A percentile compares a stretch with the other conserved stretches of the same genome.
phyloP scores from a whole-genome alignment of 2,888 invertebrate species.

The Aspidiotus rigidus region DNA sequence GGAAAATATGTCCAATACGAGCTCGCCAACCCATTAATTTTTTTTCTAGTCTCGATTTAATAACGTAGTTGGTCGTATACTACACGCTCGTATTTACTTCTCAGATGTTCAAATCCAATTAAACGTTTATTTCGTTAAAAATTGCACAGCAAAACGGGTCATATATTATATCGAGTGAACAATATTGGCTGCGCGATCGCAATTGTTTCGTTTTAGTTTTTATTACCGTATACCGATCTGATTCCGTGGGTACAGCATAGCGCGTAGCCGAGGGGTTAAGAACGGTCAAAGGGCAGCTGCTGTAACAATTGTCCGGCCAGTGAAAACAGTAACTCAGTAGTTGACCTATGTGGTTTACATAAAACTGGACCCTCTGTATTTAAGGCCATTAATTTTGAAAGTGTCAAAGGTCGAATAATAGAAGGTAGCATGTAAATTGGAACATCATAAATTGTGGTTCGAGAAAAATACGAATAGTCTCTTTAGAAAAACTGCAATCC shows the following conservation, averaged over 20 bases:
- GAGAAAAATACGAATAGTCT: conserved; percentile 19
- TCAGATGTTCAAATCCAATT: background rate
- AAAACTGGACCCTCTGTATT: conserved; percentile 24
- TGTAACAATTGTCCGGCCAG: conserved; percentile 24
- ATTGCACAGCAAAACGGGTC: background rate
- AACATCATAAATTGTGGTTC: conserved; percentile 32
- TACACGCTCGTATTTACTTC: background rate
- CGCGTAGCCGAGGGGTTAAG: conserved; percentile 12
- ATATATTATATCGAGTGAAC: conserved; percentile 21
- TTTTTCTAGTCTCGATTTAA: no score
- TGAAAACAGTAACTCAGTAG: conserved; percentile 26
- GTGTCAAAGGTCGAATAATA: conserved; percentile 33
- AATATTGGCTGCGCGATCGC: conserved; percentile 22
- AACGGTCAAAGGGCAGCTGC: conserved; percentile 31
- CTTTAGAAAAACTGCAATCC: conserved; percentile 19
- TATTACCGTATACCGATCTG: conserved; percentile 13
- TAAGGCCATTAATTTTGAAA: conserved; percentile 24
- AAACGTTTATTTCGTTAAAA: background rate
- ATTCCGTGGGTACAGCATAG: background rate
- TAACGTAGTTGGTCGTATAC: no score
- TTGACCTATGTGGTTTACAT: conserved; percentile 32
- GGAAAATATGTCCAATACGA: no score
- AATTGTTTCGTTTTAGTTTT: conserved; percentile 30
- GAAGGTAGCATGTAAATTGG: conserved; percentile 28
- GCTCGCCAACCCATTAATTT: no score